Evolutionary conservation across 1,140 invertebrate genomes (phyloP), one percentile per base, ranked within the genome.

Genomic region (Caerostris extrusa): DNA sequence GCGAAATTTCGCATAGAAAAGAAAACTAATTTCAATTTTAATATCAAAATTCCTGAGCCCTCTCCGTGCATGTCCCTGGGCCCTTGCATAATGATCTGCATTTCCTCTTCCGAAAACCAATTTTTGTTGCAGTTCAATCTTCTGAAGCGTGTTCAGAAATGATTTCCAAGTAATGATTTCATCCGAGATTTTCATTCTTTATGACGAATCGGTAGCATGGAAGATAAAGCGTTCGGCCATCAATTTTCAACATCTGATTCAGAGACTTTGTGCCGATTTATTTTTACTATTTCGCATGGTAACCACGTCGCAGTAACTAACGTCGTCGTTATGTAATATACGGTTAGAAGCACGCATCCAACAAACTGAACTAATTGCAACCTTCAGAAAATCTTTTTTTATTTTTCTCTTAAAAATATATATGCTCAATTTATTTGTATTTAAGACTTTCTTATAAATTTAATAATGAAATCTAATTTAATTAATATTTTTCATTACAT

Each of bases 211-310:
- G 34, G 55, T 61, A 50, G 67, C 8, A 10, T 77, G 61, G 57
- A 90, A 71, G 87, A 90, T 90, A 34, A 90, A 90, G 87, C 57
- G 53, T 69, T 34, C 57, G 12, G n/a, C 19, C 87, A 90, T 90
- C 67, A 90, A 71, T 90, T 89, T 19, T 7, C 61, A 71, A 55
- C n/a, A 19, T 55, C 53, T 64, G 64, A 53, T 69, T 90, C 87
- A 71, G 55, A 10, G 50, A 69, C 87, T 7, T 90, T 8, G 64
- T 17, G 14, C 53, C 10, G 50, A 7, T 6, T 12, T 64, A 69
- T 71, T 90, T 90, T 56, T 90, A 19, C 53, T 56, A 19, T 6
- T 87, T 87, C 5, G 34, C n/a, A 64, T 61, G 60, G 34, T 50
- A 87, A 14, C 55, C 58, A 58, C 14, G 7, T 19, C 64, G 34